Percentiles rank a stretch among this genome's conserved stretches.
phyloP scores from a whole-genome alignment of 2,888 invertebrate genomes.

The Drosophila mettleri region DNA sequence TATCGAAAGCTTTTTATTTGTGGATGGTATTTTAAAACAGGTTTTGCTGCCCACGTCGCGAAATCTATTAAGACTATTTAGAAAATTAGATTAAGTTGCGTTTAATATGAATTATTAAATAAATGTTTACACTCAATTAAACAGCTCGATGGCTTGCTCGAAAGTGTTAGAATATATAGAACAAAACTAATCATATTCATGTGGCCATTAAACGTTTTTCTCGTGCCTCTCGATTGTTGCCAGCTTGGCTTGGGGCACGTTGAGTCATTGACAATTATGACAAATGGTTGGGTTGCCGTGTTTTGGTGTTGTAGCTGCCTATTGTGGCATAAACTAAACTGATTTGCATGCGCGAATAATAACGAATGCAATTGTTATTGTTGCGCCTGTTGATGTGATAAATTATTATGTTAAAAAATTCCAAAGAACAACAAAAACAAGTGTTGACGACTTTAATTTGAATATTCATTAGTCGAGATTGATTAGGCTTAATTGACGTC shows the following conservation, averaged over 20 bases:
- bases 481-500: slow-evolving; percentile 1
- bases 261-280: background rate
- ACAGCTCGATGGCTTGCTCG: background rate
- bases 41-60: slow-evolving; percentile 6
- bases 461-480: slow-evolving; percentile 22
- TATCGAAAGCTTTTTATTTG: slow-evolving; percentile 44
- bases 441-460: slow-evolving; percentile 5
- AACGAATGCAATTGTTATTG: slow-evolving; percentile 20
- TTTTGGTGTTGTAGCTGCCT: slow-evolving; percentile 13
- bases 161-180: background rate
- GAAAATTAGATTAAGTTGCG: background rate
- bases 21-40: slow-evolving; percentile 41
- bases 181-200: background rate
- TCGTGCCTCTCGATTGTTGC: background rate
- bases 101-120: slow-evolving; percentile 1
- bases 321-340: slow-evolving; percentile 53
- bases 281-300: background rate
- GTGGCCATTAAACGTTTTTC: background rate
- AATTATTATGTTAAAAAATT: slow-evolving; percentile 16
- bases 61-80: background rate
- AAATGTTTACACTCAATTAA: slow-evolving; percentile 9
- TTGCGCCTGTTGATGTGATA: background rate
- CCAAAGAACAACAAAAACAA: background rate
- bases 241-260: slow-evolving; percentile 1
- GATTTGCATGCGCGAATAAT: slow-evolving; percentile 34